Conservation (phyloP, 2,797 vertebrate genomes). For the Melanotaenia trifasciata region DNA sequence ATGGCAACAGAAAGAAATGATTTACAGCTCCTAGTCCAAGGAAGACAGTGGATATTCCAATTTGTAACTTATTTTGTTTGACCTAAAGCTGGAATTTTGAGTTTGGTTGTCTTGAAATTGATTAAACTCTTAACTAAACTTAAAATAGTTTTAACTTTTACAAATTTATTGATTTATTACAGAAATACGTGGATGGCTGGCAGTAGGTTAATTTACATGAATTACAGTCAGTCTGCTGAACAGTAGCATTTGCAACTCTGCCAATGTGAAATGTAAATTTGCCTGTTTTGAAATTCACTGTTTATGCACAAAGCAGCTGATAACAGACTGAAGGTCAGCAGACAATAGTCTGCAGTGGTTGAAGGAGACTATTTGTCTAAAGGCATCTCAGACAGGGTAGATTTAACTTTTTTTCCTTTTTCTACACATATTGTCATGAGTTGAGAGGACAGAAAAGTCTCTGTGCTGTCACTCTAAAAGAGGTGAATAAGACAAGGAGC, state of each 20-base stretch:
- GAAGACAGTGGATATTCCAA: not conserved
- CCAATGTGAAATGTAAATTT: slow-evolving; percentile 16
- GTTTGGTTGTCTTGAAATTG: not conserved
- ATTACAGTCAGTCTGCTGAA: slow-evolving; percentile 15
- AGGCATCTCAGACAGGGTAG: not conserved
- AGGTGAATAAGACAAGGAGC: not conserved
- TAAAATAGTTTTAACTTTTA: not conserved
- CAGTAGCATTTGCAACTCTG: not conserved
- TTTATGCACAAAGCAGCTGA: slow-evolving; percentile 2
- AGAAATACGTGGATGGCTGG: slow-evolving; percentile 6
- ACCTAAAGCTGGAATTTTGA: not conserved
- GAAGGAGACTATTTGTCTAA: slow-evolving; percentile 20
- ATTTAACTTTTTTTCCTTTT: not conserved
- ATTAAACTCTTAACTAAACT: not conserved
- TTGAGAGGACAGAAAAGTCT: not conserved
- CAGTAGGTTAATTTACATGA: slow-evolving; percentile 7
- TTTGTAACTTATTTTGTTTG: not conserved
- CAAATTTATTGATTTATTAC: not conserved
- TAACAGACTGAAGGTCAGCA: slow-evolving; percentile 20
- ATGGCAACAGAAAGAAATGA: not conserved
- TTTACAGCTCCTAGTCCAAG: not conserved
- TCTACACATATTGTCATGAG: slow-evolving; percentile 7
- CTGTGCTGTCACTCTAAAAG: slow-evolving; percentile 12
- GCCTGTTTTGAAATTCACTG: slow-evolving; percentile 14
- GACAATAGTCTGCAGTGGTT: slow-evolving; percentile 27